phyloP scores from a whole-genome alignment of 2,888 invertebrate species.

The Allophyes oxyacanthae region DNA sequence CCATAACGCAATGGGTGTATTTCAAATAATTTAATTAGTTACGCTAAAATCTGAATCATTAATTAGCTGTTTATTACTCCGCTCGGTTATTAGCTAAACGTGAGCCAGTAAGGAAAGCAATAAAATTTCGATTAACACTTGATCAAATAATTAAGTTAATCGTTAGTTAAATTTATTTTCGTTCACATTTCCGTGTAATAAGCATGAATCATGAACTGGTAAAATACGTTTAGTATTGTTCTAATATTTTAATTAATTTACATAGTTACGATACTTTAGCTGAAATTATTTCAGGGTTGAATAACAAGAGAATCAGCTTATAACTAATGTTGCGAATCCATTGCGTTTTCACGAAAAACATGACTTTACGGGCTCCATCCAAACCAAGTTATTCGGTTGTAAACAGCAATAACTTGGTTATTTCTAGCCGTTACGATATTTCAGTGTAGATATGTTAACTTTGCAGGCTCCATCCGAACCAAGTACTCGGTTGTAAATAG shows the following conservation, averaged over 20 bases:
- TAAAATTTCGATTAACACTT: constrained; percentile 22
- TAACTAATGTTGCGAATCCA: constrained; percentile 29
- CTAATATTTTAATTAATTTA: not conserved
- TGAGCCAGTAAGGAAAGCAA: not conserved
- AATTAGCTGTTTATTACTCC: constrained; percentile 1
- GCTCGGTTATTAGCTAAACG: not conserved
- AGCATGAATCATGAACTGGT: constrained; percentile 24
- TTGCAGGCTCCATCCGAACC: no score
- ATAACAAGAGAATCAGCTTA: constrained; percentile 16
- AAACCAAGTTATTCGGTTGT: no score
- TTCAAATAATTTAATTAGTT: not conserved
- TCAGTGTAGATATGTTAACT: no score
- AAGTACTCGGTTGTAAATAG: no score
- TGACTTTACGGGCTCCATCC: no score
- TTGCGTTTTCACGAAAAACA: no score
- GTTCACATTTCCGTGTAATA: not conserved
- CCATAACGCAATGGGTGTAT: no score
- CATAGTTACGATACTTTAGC: not conserved
- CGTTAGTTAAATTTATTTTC: not conserved
- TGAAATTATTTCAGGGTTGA: constrained; percentile 31
- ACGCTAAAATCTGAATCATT: constrained; percentile 4
- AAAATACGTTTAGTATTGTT: not conserved
- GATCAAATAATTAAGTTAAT: constrained; percentile 24
- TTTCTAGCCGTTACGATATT: no score
- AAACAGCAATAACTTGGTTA: no score